Base-by-base conservation (phyloP, 1,140 invertebrate species). In the Drosophila bocki region DNA sequence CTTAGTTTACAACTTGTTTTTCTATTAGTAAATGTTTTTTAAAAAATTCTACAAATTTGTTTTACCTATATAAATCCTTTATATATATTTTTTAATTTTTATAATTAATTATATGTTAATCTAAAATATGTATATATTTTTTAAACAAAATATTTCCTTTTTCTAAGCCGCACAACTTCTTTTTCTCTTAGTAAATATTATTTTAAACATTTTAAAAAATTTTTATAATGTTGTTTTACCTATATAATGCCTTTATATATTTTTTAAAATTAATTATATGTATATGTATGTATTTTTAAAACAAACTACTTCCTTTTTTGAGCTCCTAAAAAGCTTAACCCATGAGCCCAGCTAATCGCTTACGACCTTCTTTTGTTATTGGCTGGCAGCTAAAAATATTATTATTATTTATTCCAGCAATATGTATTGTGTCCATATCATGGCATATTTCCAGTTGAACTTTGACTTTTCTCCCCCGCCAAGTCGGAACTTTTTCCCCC, bases 401-500 rank as follows among this genome's bases (percentile, higher is more conserved):
- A 32, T 51, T 64, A 32, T n/a, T 56, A 39, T 56, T 64, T 60
- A 44, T 32, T 29, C 22, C 32, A 33, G 37, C 33, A 35, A 39
- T 57, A 26, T 41, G 35, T 47, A 47, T 69, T 39, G 42, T 39
- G 39, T 35, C 51, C 68, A 56, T 56, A 67, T 70, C 50, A 67
- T 33, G n/a, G 35, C 19, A 26, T 17, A 54, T 33, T 19, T 51
- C 37, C 45, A 54, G 78, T 78, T 78, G 63, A 54, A 58, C 75
- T 78, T 61, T 78, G 51, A 33, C 63, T 51, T 65, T 65, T 42
- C 45, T 37, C 19, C 53, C 53, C 53, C 53, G 19, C 53, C 26
- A 39, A 3, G 0, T 3, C 13, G n/a, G 53, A 39, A 53, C 63
- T 78, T 61, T 77, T 53, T 13, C 2, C 22, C 56, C 56, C 74